Evolutionary conservation across 2,888 invertebrate species (phyloP), one percentile per base, ranked within the genome.

Genomic region (Caenorhabditis wallacei): DNA sequence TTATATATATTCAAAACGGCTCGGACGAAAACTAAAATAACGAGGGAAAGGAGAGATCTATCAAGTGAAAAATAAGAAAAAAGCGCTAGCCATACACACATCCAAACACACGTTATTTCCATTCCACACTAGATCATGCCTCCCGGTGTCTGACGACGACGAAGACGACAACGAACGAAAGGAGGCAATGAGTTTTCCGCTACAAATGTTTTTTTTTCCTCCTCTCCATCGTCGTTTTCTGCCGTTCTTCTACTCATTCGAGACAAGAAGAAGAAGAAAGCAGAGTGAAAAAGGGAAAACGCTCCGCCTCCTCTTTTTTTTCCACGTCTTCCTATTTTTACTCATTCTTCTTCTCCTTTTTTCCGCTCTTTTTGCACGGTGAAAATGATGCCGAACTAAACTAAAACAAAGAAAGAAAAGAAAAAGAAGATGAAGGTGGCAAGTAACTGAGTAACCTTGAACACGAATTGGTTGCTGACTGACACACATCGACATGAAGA

Each of bases 121-220:
- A 63, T 48, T 63, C 46, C 35, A 48, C 20, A 53, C 53, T 53
- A 53, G 66, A 66, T 66, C 51, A 66, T 53, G 66, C 51, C 66
- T 66, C 66, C 66, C 66, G 66, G 53, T 66, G 66, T 66, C 37
- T 37, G 37, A 51, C 35, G 35, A 48, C 48, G 26, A n/a, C 20
- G 30, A 30, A 3, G 30, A 48, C 13, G 30, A n/a, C 11, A 64
- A 64, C 64, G 20, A 48, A 46, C 30, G 30, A 35, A 64, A 64
- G 46, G 26, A 64, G 51, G 51, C 66, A 66, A 66, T 66, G 66
- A 53, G 66, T 51, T 66, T 66, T 66, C 70, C 64, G 69, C 56
- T 63, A 70, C 57, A 61, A 63, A 56, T 72, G 61, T 63, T 72
- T 63, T 63, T 59, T n/a, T 30, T 7, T 63, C 22, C 40, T 46